Evolutionary conservation across 1,140 invertebrate genomes (phyloP).

Genomic region (Penaeus japonicus): DNA sequence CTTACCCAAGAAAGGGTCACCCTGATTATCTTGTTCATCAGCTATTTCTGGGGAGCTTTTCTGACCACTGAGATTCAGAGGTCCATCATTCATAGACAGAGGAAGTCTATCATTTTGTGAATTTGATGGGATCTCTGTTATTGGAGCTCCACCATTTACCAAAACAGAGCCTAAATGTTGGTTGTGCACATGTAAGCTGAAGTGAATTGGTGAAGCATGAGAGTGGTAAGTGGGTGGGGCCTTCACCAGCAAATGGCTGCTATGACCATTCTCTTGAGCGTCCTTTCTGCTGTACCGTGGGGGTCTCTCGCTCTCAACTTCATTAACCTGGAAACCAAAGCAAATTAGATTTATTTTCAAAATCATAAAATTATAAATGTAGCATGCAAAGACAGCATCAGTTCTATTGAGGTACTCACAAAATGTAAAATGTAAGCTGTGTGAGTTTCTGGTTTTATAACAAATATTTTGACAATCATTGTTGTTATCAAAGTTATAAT

Average conservation of each 20-base stretch:
- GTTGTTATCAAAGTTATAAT: too few species aligned
- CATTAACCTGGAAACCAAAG: too few species aligned
- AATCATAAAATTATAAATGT: too few species aligned
- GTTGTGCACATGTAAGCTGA: slow-evolving; percentile 15
- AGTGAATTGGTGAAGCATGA: not conserved
- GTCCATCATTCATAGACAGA: not conserved
- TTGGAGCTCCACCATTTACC: not conserved
- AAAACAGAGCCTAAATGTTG: slow-evolving; percentile 13
- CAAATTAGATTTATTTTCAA: too few species aligned
- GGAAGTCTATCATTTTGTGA: too few species aligned
- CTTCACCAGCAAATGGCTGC: slow-evolving; percentile 11
- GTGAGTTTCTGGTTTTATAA: too few species aligned
- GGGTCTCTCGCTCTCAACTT: too few species aligned
- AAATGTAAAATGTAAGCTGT: too few species aligned
- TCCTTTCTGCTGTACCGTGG: not conserved
- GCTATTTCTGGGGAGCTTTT: not conserved
- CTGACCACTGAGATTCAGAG: slow-evolving; percentile 11
- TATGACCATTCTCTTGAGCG: not conserved
- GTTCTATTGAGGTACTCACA: too few species aligned
- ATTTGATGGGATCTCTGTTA: too few species aligned
- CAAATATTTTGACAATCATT: too few species aligned
- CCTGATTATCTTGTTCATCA: not conserved
- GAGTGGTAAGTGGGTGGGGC: slow-evolving; percentile 11
- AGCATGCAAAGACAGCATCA: too few species aligned
- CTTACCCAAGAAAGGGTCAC: slow-evolving; percentile 37